phyloP scores from a whole-genome alignment of 2,888 invertebrate genomes.

The Pandemis heparana region DNA sequence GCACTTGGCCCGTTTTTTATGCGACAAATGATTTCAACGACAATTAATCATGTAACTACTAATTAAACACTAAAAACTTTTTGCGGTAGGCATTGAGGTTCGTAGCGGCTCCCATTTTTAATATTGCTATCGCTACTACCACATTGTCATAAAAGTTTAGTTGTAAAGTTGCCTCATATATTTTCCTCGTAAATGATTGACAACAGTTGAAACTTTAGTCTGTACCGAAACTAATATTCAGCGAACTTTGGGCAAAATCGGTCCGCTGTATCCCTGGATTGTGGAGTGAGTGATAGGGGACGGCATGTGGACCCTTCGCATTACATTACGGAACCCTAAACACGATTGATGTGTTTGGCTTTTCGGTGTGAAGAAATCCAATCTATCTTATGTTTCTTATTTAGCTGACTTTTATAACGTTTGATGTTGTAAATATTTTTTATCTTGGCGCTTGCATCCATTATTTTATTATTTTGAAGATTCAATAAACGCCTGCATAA shows the following conservation, averaged over 20 bases:
- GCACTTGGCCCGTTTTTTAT: neutral
- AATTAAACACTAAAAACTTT: neutral
- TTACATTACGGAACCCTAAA: constrained; percentile 22
- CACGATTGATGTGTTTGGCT: constrained; percentile 36
- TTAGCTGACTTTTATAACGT: constrained; percentile 21
- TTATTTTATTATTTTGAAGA: constrained; percentile 7
- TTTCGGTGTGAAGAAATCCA: constrained; percentile 17
- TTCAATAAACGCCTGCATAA: neutral
- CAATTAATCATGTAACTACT: neutral
- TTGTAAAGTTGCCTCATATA: neutral
- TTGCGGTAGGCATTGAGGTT: neutral
- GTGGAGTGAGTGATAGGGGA: constrained; percentile 3
- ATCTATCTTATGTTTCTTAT: constrained; percentile 24
- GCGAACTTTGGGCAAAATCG: neutral
- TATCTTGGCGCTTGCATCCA: constrained; percentile 9
- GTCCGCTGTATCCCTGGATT: constrained; percentile 8
- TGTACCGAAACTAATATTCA: neutral
- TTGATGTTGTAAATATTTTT: constrained; percentile 6
- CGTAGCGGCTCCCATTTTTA: neutral
- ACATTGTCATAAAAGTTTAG: neutral
- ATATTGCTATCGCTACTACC: neutral
- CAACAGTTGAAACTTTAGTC: constrained; percentile 2
- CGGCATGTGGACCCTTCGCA: neutral
- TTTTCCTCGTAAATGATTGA: neutral
- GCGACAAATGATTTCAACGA: neutral